These are phyloP conservation scores for Lepidochrysops patricia DNA, from an alignment of 2,888 invertebrate genomes.

Conservation along the genomic window DNA sequence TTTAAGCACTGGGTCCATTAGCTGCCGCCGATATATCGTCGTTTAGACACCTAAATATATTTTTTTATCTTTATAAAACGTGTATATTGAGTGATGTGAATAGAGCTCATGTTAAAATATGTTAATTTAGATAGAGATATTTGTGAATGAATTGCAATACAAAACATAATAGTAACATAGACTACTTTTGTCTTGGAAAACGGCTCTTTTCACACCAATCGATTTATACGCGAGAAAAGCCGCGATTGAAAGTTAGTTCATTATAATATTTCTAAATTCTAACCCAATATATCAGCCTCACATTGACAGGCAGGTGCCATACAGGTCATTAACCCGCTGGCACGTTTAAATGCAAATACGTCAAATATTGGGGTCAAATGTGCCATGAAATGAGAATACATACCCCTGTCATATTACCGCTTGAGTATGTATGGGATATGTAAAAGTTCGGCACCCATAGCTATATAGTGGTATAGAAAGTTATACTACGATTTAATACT, in stretches of 20 bases:
- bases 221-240: too few species aligned
- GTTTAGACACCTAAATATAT: neutral
- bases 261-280: too few species aligned
- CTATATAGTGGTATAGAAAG: too few species aligned
- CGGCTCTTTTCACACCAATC: too few species aligned
- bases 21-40: neutral
- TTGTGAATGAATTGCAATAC: too few species aligned
- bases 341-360: constrained; percentile 1
- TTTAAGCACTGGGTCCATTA: neutral
- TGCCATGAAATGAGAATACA: neutral
- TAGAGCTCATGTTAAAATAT: too few species aligned
- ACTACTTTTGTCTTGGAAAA: too few species aligned
- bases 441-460: neutral
- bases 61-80: neutral
- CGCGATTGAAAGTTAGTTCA: too few species aligned
- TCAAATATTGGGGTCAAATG: constrained; percentile 7
- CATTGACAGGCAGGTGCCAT: neutral
- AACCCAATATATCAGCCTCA: neutral
- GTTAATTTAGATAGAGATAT: too few species aligned
- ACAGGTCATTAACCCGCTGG: neutral
- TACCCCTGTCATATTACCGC: neutral
- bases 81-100: too few species aligned
- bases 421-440: neutral
- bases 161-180: too few species aligned
- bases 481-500: too few species aligned